Base-by-base conservation (phyloP, 1,140 invertebrate genomes). In the Achroia grisella region DNA sequence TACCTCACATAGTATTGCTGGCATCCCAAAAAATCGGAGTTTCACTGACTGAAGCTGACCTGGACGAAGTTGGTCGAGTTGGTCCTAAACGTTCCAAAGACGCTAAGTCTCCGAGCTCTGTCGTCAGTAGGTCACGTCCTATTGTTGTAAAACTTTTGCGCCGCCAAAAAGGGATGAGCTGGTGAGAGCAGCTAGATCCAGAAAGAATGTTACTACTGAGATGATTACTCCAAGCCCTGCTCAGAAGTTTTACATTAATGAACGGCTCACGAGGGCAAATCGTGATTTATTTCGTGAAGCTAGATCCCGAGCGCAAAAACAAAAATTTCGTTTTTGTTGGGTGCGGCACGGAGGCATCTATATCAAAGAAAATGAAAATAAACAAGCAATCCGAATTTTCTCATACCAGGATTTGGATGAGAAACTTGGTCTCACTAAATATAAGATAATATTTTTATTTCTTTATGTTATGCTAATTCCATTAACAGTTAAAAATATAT, bases 281-380 rank as follows among this genome's bases (percentile, higher is more conserved):
- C n/a, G n/a, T 4, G 8, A 34, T 1, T 45, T 61, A 31, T 61
- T 56, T 50, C 47, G 50, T 10, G 40, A 56, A 10, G 36, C 50
- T 8, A 46, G 58, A 14, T 28, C 2, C 4, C 42, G 33, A 10
- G n/a, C 32, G 0, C 11, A 8, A 5, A 13, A 5, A 3, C 6
- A 11, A 4, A 17, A 17, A 2, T 40, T 40, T 40, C 37, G 37
- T 9, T 40, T 40, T 27, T 40, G 37, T 13, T 40, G 37, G 37
- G 11, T 40, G 1, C 37, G 37, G 2, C 10, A 55, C 8, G 51
- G 44, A n/a, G 12, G 13, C 1, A 40, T 52, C 0, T 52, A 46
- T 34, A 35, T 55, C 4, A 23, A 52, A 13, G 29, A 60, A 11
- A 17, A 43, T 4, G 57, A 54, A 46, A 48, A 49, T 2, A 51